Conservation (phyloP, 2,797 vertebrate species). For the Periparus ater region DNA sequence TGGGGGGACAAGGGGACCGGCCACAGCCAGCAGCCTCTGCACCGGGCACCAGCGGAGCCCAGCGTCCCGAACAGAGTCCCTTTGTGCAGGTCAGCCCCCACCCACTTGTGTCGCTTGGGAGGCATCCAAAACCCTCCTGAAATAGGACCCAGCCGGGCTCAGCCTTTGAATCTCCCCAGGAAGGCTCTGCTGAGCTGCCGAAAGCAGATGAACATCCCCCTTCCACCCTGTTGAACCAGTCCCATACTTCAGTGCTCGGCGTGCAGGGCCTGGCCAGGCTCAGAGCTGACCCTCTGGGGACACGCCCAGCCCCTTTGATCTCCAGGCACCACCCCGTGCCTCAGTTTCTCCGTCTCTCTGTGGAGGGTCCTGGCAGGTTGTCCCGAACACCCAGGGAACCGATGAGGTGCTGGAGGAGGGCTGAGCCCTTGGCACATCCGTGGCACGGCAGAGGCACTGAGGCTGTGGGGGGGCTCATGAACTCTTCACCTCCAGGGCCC, state of each 20-base stretch:
- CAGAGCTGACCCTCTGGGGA: not conserved
- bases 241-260: rapidly evolving
- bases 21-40: not conserved
- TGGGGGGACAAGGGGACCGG: not conserved
- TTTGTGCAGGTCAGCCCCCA: not conserved
- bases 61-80: not conserved
- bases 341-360: not conserved
- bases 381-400: not conserved
- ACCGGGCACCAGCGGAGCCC: not conserved
- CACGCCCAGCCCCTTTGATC: not conserved
- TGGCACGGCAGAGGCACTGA: not conserved
- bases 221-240: not conserved
- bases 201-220: not conserved
- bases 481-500: not conserved
- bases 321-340: rapidly evolving
- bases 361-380: not conserved
- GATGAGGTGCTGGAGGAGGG: not conserved
- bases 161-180: not conserved
- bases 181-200: not conserved
- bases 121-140: not conserved
- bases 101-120: not conserved
- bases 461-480: not conserved
- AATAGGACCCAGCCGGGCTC: not conserved
- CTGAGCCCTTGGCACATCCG: not conserved
- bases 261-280: not conserved